Percentiles rank a stretch among this genome's conserved stretches.
Conservation (phyloP, 2,113 vertebrate species). For the Chloropsis hardwickii region DNA sequence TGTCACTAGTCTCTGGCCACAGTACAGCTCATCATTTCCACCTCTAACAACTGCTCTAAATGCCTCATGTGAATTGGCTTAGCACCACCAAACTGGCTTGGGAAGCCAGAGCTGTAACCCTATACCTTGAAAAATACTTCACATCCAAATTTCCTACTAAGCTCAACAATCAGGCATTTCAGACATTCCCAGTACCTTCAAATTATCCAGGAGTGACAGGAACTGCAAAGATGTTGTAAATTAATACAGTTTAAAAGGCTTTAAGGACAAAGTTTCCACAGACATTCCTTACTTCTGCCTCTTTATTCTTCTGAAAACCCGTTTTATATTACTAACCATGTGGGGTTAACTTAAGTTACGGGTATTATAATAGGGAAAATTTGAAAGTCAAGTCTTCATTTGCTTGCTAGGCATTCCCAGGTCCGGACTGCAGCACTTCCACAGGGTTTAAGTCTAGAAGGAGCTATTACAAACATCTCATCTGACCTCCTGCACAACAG, state of each 20-base stretch:
- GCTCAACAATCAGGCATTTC: background rate
- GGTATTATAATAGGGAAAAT: background rate
- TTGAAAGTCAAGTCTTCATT: background rate
- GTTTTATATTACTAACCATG: background rate
- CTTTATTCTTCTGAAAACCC: background rate
- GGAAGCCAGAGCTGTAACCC: conserved; percentile 9
- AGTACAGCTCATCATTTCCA: conserved; percentile 7
- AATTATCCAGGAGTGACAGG: background rate
- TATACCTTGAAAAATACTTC: background rate
- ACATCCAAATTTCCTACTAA: background rate
- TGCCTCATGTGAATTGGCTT: background rate
- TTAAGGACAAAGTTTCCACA: background rate
- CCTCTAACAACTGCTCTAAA: background rate
- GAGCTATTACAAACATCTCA: background rate
- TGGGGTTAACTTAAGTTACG: background rate
- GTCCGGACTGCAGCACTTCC: background rate
- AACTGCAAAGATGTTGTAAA: background rate
- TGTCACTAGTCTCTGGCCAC: background rate
- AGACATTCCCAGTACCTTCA: background rate
- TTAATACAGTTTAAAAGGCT: background rate
- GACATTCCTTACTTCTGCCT: background rate
- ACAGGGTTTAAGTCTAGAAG: background rate
- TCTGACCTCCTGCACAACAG: background rate
- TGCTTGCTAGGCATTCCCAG: background rate
- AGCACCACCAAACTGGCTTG: background rate